Base-by-base conservation (phyloP, 2,888 invertebrate species). In the Scaptomyza cyrtandrae region DNA sequence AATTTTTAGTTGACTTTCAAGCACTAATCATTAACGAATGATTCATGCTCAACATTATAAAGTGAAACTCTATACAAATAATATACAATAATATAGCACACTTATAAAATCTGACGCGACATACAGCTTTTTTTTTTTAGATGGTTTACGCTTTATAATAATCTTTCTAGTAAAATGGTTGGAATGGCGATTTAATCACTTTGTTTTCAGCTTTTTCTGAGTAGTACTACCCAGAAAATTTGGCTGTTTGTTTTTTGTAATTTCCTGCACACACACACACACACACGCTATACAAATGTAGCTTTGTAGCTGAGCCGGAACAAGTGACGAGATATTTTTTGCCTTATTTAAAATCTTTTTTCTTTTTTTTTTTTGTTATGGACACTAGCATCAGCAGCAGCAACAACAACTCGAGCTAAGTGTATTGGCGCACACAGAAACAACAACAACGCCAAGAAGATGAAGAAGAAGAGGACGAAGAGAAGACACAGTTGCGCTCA, bases 401-500 rank as follows among this genome's bases (percentile, higher is more conserved):
- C 50, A 55, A 41, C 44, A 55, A 41, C 54, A 72, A 31, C 52
- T 70, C 37, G 29, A 57, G 61, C 50, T 57, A 65, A 65, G 48
- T 52, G 44, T 50, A 69, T 62, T 62, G 11, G 35, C 24, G 41
- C 37, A 37, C 39, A 48, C 44, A 35, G 35, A 39, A 58, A 19
- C 57, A 62, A 33, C 52, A 50, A 62, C 44, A 44, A 57, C 59
- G 57, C 48, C 50, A 55, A 9, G 46, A 55, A 16, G 46, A 27
- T 9, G 44, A n/a, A n/a, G 35, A 19, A 24, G 35, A 44, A 14
- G 46, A 31, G 11, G 19, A 29, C 3, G 33, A 33, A 11, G 10
- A 27, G 44, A 50, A 52, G 55, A 63, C 59, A 62, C 59, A 71
- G 58, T 68, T 64, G 64, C 52, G 58, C 75, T 75, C 75, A 79